Evolutionary conservation across 2,797 vertebrate species (phyloP), one percentile per base, ranked within the genome.

Genomic region (Thunnus albacares): DNA sequence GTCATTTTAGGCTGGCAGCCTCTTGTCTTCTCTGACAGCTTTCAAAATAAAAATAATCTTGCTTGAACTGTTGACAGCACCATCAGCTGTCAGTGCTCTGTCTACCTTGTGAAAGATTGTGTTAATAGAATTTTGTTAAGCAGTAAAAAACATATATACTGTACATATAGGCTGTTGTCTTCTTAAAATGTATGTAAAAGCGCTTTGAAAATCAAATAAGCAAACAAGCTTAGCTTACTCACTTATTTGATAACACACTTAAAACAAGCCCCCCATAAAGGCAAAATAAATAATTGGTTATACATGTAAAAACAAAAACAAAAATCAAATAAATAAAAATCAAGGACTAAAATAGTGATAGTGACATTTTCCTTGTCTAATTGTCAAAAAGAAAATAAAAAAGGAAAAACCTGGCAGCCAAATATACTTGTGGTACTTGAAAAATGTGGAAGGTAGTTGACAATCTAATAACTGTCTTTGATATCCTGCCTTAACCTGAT

Each of bases 1-100:
- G 68, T 72, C 65, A 62, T 18, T 80, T 80, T 57, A 17, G 9
- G 12, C 51, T 59, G 14, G 47, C 57, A 47, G 47, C 22, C 61
- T 67, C 14, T 66, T 78, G 24, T 82, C 22, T 51, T 59, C 14
- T 33, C 43, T 80, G 73, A 86, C 71, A 73, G 66, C 33, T 80
- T 69, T 75, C 30, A 71, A n/a, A 74, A 82, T 52, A 43, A 43
- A 43, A 72, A 18, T 62, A 30, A 55, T 51, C 57, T 66, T 14
- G 9, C 24, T 75, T 33, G 28, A 72, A 28, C n/a, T 66, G 66
- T 51, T 80, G 67, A 82, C 7, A 0, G 59, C 65, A 63, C 28
- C 24, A 65, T 49, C n/a, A 74, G 1, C 24, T 51, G 52, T 4
- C 24, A 53, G 52, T 4, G 43, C 14, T 58, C 57, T 11, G 20